These are phyloP conservation scores for Anolis apletophallus DNA, from an alignment of 2,797 vertebrate genomes.

Conservation along the genomic window DNA sequence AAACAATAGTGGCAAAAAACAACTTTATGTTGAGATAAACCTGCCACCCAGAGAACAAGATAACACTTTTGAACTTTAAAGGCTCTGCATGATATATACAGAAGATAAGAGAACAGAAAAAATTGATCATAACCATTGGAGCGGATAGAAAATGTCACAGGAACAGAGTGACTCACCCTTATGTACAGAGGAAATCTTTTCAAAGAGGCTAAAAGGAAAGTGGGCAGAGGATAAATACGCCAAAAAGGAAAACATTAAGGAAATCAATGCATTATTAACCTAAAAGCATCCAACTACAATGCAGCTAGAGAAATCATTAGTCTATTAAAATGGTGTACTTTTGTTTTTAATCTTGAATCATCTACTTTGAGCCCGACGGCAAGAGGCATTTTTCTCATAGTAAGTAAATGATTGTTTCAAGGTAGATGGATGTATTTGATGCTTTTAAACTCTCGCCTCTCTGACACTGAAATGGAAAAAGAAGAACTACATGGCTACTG, in stretches of 20 bases:
- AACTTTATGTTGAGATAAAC: not conserved
- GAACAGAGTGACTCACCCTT: slow-evolving; percentile 18
- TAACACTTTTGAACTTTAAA: slow-evolving; percentile 24
- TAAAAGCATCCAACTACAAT: not conserved
- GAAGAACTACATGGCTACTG: not conserved
- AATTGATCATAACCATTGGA: not conserved
- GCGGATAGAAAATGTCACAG: not conserved
- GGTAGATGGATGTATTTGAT: not conserved
- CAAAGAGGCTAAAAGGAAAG: not conserved
- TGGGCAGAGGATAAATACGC: slow-evolving; percentile 14
- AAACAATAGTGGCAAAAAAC: slow-evolving; percentile 11
- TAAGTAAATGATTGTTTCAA: not conserved
- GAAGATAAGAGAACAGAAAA: slow-evolving; percentile 34
- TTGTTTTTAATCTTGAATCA: not conserved
- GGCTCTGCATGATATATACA: slow-evolving; percentile 9
- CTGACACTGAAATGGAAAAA: not conserved
- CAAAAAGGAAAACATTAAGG: slow-evolving; percentile 16
- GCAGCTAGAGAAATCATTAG: not conserved
- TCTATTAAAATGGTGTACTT: not conserved
- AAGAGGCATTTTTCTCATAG: not conserved
- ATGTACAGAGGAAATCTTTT: not conserved
- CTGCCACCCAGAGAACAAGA: not conserved
- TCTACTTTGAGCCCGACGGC: not conserved
- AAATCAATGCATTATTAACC: not conserved
- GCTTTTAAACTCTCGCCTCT: not conserved